Conservation (phyloP, 2,113 vertebrate species). For the Psammodynastes pulverulentus region DNA sequence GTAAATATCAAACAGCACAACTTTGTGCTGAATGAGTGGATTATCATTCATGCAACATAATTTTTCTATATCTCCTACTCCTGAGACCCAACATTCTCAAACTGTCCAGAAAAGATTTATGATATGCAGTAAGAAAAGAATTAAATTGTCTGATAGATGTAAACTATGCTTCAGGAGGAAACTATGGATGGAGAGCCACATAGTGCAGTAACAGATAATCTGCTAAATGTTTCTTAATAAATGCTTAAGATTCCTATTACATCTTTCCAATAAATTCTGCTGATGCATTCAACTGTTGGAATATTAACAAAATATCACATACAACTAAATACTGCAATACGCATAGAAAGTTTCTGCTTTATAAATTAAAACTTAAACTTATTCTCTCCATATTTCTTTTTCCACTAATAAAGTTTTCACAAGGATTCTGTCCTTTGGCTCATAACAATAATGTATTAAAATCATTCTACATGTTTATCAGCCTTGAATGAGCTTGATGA, state of each 20-base stretch:
- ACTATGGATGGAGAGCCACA: neutral
- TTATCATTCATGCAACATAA: neutral
- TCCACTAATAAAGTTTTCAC: neutral
- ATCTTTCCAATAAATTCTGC: neutral
- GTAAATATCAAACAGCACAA: neutral
- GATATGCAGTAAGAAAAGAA: neutral
- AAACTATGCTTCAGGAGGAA: neutral
- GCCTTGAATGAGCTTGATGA: neutral
- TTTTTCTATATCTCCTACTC: neutral
- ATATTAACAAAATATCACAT: neutral
- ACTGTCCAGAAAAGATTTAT: neutral
- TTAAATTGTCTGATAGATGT: too few species aligned
- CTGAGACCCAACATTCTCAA: too few species aligned
- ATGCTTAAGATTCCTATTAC: neutral
- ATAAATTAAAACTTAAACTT: neutral
- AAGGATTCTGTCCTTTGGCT: neutral
- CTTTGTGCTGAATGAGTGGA: neutral
- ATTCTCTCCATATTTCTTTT: neutral
- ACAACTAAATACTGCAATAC: neutral
- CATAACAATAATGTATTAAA: neutral
- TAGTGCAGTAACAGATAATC: neutral
- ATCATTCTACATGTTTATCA: neutral
- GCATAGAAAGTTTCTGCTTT: neutral
- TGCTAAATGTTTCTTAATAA: neutral
- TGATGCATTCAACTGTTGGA: neutral